Base-by-base conservation (phyloP, 2,113 vertebrate species). In the Monopterus albus region DNA sequence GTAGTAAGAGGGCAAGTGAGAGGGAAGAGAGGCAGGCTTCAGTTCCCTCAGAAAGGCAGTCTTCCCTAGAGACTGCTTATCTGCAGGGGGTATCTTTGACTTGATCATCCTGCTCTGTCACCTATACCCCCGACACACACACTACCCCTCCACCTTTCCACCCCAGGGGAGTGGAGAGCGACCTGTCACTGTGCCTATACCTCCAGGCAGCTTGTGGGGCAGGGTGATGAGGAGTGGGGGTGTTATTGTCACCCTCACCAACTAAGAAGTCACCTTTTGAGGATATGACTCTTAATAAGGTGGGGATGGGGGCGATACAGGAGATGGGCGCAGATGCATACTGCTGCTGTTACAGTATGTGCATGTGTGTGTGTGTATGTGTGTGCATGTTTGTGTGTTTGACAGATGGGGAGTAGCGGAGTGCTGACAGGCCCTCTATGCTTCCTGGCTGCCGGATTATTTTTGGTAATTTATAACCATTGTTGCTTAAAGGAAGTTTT, bases 251-350 rank as follows among this genome's bases (percentile, higher is more conserved):
- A 86, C 75, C 28, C 52, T 87, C 87, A 92, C 91, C 86, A 71
- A 90, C 89, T 88, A 90, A 92, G 87, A 91, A 93, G 92, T 94
- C 93, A 93, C 93, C 92, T 93, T 93, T 93, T 78, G 61, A 84
- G 91, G 91, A 92, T 92, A 91, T 92, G 92, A 94, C 94, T 94
- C 91, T 91, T 92, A 94, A 94, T 93, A 85, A 91, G 89, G 64
- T 83, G 78, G 75, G 73, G 72, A 66, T 61, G 81, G 53, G 43
- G 33, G 40, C 51, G 52, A 36, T 23, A n/a, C 62, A 43, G 72
- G 61, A 51, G 73, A 46, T 25, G 62, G 46, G 42, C 71, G 78
- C 66, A 78, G 75, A 75, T 75, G 65, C 80, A 72, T 70, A 59
- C 38, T 66, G 50, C 55, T 67, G 75, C 70, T 78, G 56, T 76